Percentiles rank a stretch among this genome's conserved stretches.
Evolutionary conservation across 2,113 vertebrate genomes (phyloP).

Genomic region (Tachysurus vachellii): DNA sequence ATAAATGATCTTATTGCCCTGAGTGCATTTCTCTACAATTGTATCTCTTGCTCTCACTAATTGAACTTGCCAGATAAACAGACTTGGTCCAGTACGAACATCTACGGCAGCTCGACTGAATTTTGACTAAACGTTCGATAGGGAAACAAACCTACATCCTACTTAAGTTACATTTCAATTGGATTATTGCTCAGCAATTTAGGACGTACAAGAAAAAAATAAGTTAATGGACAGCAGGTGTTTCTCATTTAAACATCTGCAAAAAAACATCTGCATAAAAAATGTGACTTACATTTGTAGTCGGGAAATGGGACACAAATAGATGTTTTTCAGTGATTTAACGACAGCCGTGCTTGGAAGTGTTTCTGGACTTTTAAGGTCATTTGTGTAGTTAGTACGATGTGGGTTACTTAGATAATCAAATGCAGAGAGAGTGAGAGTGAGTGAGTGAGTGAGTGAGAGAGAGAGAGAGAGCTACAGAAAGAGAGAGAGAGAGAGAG

Average conservation of each 20-base stretch:
- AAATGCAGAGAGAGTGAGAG: constrained; percentile 3
- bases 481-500: background rate
- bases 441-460: background rate
- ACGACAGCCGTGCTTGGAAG: constrained; percentile 33
- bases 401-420: constrained; percentile 17
- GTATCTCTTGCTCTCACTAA: constrained; percentile 16
- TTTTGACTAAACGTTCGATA: background rate
- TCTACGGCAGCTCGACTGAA: background rate
- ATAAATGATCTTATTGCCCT: constrained; percentile 10
- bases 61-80: background rate
- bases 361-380: constrained; percentile 39
- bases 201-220: background rate
- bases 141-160: no score
- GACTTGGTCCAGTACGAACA: background rate
- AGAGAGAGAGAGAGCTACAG: background rate
- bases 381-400: constrained; percentile 39
- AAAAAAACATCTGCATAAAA: constrained; percentile 45
- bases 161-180: background rate
- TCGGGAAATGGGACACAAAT: constrained; percentile 50
- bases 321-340: constrained; percentile 45
- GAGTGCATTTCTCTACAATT: constrained; percentile 5
- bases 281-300: constrained; percentile 28
- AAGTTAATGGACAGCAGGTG: constrained; percentile 50
- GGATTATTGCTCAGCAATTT: background rate
- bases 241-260: constrained; percentile 27